Base-by-base conservation (phyloP, 1,140 invertebrate genomes). In the Habropoda laboriosa region DNA sequence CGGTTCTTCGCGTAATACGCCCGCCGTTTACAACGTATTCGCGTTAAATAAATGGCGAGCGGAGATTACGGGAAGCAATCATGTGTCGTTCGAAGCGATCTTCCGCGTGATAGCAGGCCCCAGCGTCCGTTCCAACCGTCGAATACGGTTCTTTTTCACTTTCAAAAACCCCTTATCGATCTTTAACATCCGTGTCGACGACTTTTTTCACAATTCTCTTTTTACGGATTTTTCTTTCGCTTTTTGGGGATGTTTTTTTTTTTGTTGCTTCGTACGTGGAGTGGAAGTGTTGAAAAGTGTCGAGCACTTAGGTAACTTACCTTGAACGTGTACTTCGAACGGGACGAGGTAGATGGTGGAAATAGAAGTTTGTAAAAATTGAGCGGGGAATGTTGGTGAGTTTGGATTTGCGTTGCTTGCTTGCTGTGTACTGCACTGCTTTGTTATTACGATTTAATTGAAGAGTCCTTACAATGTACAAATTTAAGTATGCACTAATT, bases 11-110 rank as follows among this genome's bases (percentile, higher is more conserved):
- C 51, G 67, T 79, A 40, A 58, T 67, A 38, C 8, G 21, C 12
- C 78, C 18, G 47, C 27, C 78, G 58, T 63, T 77, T 67, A 47
- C 45, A 60, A 75, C 27, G n/a, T 35, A 75, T 32, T 51, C 71
- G 40, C 60, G 76, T 61, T 67, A 66, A 83, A 66, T 71, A 79
- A 83, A 24, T 66, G 71, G 35, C 32, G 49, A 66, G 27, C 24
- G 21, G 30, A n/a, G 60, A 71, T 85, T 67, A 60, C 81, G 58
- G 71, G 72, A 80, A 84, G 78, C 72, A 85, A 85, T 80, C 66
- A 51, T 18, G 40, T 21, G 70, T 80, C 82, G 71, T 66, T 74
- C 57, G 40, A 35, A 10, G 45, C 24, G 64, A 71, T 40, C 13
- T 49, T 24, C 13, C 27, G 4, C 57, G 40, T 18, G 67, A 70